Percentiles rank a stretch among this genome's conserved stretches.
Conservation (phyloP, 53 echinoderm and acorn worm genomes). For the Hippasteria phrygiana region DNA sequence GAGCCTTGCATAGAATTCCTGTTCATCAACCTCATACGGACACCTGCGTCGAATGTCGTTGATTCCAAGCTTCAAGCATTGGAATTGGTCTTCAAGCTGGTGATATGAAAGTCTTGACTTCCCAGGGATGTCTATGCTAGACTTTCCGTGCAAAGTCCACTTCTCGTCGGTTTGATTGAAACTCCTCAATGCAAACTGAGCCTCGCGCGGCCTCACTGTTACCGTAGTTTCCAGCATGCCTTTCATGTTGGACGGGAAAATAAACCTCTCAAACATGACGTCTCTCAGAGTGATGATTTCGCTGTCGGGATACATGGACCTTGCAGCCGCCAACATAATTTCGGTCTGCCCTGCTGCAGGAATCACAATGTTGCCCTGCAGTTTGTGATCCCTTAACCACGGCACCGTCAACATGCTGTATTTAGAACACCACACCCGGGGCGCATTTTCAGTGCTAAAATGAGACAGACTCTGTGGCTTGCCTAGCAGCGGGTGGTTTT, state of each 20-base stretch:
- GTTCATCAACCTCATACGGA: slow-evolving; percentile 85
- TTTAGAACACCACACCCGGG: slow-evolving; percentile 83
- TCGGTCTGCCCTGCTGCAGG: slow-evolving; percentile 96
- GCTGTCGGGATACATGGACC: slow-evolving; percentile 63
- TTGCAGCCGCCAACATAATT: slow-evolving; percentile 82
- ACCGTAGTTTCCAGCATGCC: slow-evolving; percentile 88
- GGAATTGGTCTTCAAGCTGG: slow-evolving; percentile 80
- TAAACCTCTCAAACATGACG: slow-evolving; percentile 89
- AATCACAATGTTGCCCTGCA: slow-evolving; percentile 90
- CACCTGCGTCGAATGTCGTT: slow-evolving; percentile 92
- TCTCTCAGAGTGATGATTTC: slow-evolving; percentile 80
- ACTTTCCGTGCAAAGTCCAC: slow-evolving; percentile 88
- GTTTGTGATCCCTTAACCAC: slow-evolving; percentile 92
- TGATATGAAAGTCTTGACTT: slow-evolving; percentile 77
- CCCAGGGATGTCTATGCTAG: slow-evolving; percentile 79
- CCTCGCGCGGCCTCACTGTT: slow-evolving; percentile 78
- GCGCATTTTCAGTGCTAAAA: slow-evolving; percentile 78
- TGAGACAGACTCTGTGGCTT: slow-evolving; percentile 83
- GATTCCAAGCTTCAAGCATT: slow-evolving; percentile 79
- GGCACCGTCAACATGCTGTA: slow-evolving; percentile 78
- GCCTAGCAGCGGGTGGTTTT: slow-evolving; percentile 89
- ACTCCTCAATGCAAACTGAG: slow-evolving; percentile 85
- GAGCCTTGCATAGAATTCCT: slow-evolving; percentile 88
- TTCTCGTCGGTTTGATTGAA: slow-evolving; percentile 79
- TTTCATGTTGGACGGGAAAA: slow-evolving; percentile 79